Conservation (phyloP, 2,797 vertebrate genomes). For the Heteromormyrus szaboi region DNA sequence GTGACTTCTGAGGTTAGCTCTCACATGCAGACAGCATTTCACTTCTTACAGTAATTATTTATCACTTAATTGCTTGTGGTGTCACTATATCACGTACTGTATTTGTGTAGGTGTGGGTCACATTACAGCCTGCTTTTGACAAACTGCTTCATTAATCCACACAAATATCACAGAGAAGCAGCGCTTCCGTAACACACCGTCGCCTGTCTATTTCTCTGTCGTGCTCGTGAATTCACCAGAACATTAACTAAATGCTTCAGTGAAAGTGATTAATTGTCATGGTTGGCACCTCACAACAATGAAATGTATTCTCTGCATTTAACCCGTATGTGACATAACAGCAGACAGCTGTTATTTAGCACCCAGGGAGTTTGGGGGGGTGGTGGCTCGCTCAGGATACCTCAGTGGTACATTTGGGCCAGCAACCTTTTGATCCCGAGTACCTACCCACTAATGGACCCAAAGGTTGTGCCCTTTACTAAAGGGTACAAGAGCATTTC, state of each 20-base stretch:
- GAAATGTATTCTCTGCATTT: background rate
- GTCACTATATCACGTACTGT: background rate
- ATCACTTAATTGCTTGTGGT: background rate
- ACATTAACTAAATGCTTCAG: background rate
- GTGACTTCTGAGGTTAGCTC: background rate
- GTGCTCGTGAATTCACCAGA: background rate
- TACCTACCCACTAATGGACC: background rate
- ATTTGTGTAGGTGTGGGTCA: background rate
- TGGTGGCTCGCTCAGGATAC: background rate
- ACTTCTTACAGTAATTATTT: background rate
- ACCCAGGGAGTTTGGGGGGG: background rate
- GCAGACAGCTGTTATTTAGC: background rate
- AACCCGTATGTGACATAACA: background rate
- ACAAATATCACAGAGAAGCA: background rate
- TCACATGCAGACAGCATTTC: background rate
- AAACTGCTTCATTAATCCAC: background rate
- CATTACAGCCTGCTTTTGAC: background rate
- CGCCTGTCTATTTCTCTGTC: background rate
- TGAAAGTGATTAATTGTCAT: background rate
- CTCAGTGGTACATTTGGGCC: background rate
- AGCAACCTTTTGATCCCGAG: background rate
- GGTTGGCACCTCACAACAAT: background rate
- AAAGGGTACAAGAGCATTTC: background rate
- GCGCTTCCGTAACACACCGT: no score
- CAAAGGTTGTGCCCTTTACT: background rate